Evolutionary conservation across 2,113 vertebrate species (phyloP).

Genomic region (Mormyrus iriodes): DNA sequence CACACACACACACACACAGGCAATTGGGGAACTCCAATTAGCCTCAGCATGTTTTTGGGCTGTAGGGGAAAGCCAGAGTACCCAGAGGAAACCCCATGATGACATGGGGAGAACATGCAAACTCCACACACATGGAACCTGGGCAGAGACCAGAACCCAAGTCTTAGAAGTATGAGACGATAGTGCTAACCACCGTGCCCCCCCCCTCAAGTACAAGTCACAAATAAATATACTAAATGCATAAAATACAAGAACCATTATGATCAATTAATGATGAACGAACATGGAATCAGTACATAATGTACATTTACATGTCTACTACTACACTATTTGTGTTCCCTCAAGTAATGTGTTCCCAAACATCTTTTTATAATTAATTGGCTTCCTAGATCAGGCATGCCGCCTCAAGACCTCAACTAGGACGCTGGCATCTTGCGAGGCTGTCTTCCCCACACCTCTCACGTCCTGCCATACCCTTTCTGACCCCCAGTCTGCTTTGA

Average conservation of each 20-base stretch:
- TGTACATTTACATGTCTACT: not conserved
- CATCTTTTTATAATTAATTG: not conserved
- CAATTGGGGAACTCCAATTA: too few relatives aligned
- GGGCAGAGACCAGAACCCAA: too few relatives aligned
- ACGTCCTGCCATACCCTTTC: not conserved
- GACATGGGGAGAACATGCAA: too few relatives aligned
- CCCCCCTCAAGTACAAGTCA: not conserved
- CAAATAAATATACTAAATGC: not conserved
- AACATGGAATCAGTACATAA: not conserved
- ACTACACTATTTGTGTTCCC: not conserved
- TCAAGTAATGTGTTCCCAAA: not conserved
- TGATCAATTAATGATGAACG: not conserved
- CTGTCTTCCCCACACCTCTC: too few relatives aligned
- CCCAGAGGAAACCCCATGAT: too few relatives aligned
- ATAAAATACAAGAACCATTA: not conserved
- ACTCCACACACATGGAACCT: too few relatives aligned
- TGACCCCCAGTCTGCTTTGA: constrained; percentile 33
- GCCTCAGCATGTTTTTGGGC: too few relatives aligned
- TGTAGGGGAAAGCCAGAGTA: too few relatives aligned
- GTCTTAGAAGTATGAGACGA: too few relatives aligned
- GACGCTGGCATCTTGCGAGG: not conserved
- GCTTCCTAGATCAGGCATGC: not conserved
- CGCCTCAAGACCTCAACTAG: not conserved
- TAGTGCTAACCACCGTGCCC: too few relatives aligned
- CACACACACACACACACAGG: too few relatives aligned